Base-by-base conservation (phyloP, 2,113 vertebrate species). In the Rhinoptilus africanus region DNA sequence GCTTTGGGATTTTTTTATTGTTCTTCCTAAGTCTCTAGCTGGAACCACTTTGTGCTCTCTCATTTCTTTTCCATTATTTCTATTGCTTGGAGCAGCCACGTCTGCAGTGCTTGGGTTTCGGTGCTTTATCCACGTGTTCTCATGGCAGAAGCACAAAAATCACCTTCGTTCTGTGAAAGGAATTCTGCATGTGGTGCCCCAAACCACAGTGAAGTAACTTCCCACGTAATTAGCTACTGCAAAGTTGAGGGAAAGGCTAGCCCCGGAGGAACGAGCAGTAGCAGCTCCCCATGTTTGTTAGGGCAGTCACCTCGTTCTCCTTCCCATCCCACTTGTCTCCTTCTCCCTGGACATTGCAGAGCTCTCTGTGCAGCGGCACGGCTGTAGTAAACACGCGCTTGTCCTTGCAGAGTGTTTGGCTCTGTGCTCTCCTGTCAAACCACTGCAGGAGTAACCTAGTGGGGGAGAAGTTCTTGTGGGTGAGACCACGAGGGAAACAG, bases 341-440 rank as follows among this genome's bases (percentile, higher is more conserved):
- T 51, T 18, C 22, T 48, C 37, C 62, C 62, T 28, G 87, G 47
- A 1, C 34, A 0, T 9, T 10, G 41, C 37, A 0, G 2, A 50
- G 48, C 85, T 32, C 20, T 22, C 0, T 4, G 51, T 35, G 74
- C 78, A 1, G 16, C 19, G 12, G 59, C 43, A 37, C 0, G 1
- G 72, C 87, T 39, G 23, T 13, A 16, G 9, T 5, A n/a, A 6
- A 6, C 3, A 2, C 1, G 1, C 6, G 1, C 39, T 66, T 14
- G 16, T 30, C 67, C 59, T 57, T 7, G 35, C 56, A 10, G 5
- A 7, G 16, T 1, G 0, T 51, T 45, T 11, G 34, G 15, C 35
- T 9, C 11, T 4, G 7, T 23, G 21, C 39, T 82, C 34, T 74
- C 14, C n/a, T 45, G 30, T 54, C 28, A 20, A 80, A 6, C 26